Percentiles rank a stretch among this genome's conserved stretches.
Evolutionary conservation across 2,797 vertebrate genomes (phyloP).

Genomic region (Hirundo rustica): DNA sequence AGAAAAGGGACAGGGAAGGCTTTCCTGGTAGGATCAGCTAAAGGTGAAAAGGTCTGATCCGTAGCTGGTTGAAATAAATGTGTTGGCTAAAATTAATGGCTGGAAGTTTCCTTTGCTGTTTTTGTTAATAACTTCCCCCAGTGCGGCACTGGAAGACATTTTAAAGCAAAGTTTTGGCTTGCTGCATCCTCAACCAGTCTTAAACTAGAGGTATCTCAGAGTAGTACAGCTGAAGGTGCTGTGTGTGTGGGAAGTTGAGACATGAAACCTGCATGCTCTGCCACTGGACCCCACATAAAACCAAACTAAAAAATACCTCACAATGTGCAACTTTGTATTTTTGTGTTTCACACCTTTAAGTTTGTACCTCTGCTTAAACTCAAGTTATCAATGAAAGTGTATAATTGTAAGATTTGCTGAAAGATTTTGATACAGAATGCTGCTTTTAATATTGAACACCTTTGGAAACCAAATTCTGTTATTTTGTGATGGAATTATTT

Average conservation of each 20-base stretch:
- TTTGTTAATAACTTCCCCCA: not conserved
- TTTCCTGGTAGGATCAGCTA: not conserved
- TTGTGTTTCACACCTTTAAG: not conserved
- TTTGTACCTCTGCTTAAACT: not conserved
- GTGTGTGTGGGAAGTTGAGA: not conserved
- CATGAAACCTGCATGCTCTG: not conserved
- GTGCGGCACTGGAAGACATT: not conserved
- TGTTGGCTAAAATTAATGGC: not conserved
- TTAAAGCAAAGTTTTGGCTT: not conserved
- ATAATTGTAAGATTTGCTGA: not conserved
- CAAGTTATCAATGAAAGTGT: not conserved
- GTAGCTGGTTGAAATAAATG: not conserved
- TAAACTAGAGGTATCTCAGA: not conserved
- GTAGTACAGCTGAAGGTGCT: not conserved
- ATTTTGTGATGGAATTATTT: not conserved
- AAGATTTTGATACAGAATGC: not conserved
- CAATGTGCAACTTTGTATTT: not conserved
- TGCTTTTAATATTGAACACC: not conserved
- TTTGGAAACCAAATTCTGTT: not conserved
- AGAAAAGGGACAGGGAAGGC: not conserved
- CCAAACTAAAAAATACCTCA: not conserved
- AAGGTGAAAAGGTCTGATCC: not conserved
- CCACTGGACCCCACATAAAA: not conserved
- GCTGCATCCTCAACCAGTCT: not conserved
- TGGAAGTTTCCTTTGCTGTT: not conserved